Percentiles rank a stretch among this genome's conserved stretches.
Conservation (phyloP, 2,797 vertebrate species). For the Botia almorhae region DNA sequence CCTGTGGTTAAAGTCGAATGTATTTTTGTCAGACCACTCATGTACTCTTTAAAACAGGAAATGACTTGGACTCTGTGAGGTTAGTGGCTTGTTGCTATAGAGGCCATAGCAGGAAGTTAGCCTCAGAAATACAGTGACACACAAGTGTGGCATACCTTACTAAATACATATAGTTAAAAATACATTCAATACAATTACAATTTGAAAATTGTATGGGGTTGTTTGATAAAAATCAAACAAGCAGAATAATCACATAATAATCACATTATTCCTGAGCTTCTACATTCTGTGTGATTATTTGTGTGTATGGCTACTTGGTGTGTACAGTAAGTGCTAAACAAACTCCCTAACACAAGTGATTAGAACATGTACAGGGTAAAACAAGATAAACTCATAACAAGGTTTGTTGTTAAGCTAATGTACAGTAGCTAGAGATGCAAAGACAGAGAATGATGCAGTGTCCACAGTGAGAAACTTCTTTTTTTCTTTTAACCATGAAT, state of each 20-base stretch:
- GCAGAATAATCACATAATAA: background rate
- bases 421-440: conserved; percentile 1
- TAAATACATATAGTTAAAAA: background rate
- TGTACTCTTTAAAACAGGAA: conserved; percentile 55
- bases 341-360: background rate
- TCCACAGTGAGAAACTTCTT: background rate
- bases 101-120: conserved; percentile 31
- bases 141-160: background rate
- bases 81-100: conserved; percentile 45
- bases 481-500: background rate
- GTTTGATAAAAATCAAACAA: conserved; percentile 4
- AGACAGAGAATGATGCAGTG: background rate
- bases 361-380: background rate
- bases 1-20: conserved; percentile 22
- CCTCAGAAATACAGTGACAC: conserved; percentile 31
- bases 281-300: conserved; percentile 1
- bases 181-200: background rate
- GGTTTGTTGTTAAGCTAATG: background rate
- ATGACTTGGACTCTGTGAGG: conserved; percentile 56
- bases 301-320: background rate
- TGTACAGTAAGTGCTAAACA: background rate
- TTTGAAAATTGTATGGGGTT: too few relatives aligned
- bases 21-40: conserved; percentile 12
- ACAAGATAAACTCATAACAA: background rate
- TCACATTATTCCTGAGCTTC: background rate